Percentiles rank a stretch among this genome's conserved stretches.
Evolutionary conservation across 2,113 vertebrate genomes (phyloP).

Genomic region (Bufo bufo): DNA sequence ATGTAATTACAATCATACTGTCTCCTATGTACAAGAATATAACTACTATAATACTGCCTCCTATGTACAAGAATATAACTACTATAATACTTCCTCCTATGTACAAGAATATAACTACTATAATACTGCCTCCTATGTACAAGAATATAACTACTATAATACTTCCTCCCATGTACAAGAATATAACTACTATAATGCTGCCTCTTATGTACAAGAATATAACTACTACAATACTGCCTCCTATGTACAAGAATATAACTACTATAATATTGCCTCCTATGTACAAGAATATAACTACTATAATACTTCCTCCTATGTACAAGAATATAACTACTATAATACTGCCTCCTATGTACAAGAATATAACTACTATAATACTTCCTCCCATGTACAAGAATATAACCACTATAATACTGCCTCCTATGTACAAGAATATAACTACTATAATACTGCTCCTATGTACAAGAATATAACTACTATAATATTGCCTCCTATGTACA

Average conservation of each 20-base stretch:
- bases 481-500: neutral
- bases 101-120: neutral
- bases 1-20: neutral
- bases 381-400: neutral
- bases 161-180: neutral
- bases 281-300: neutral
- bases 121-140: neutral
- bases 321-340: conserved; percentile 1
- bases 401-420: neutral
- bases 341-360: neutral
- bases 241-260: neutral
- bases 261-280: neutral
- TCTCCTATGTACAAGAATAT: neutral
- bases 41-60: neutral
- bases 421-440: neutral
- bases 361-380: conserved; percentile 2
- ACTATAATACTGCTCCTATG: neutral
- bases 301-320: neutral
- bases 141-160: conserved; percentile 1
- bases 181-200: neutral
- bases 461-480: conserved; percentile 1
- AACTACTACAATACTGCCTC: conserved; percentile 1
- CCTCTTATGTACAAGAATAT: neutral
- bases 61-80: neutral
- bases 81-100: neutral